These are phyloP conservation scores for Elgaria multicarinata DNA, from an alignment of 2,113 vertebrate genomes.

Conservation along the genomic window DNA sequence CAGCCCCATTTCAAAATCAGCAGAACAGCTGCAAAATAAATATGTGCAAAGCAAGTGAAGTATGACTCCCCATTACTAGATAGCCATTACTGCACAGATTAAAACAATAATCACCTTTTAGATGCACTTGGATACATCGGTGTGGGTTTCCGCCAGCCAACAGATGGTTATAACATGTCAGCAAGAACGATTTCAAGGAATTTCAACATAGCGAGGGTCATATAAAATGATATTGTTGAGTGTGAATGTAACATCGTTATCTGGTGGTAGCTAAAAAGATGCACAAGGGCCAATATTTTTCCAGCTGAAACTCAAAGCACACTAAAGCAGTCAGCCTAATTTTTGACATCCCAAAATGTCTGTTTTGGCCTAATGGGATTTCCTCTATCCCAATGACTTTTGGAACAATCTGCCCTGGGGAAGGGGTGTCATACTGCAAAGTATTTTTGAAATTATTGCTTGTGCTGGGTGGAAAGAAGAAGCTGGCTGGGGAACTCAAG, in stretches of 20 bases:
- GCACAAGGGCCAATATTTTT: neutral
- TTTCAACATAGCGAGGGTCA: neutral
- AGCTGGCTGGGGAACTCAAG: neutral
- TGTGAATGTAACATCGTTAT: neutral
- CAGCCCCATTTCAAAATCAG: conserved; percentile 42
- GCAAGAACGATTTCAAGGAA: conserved; percentile 15
- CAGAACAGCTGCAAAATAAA: conserved; percentile 45
- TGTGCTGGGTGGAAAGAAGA: neutral
- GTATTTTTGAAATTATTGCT: neutral
- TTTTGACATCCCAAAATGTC: neutral
- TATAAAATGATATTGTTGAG: neutral
- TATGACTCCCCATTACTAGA: conserved; percentile 39
- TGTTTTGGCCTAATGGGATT: neutral
- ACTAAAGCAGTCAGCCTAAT: neutral
- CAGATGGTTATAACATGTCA: conserved; percentile 47
- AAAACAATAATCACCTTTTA: conserved; percentile 58
- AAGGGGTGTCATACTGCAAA: neutral
- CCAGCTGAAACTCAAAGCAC: neutral
- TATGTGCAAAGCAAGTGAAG: conserved; percentile 33
- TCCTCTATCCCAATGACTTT: neutral
- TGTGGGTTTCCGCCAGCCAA: conserved; percentile 24
- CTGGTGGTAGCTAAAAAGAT: neutral
- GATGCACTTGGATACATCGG: conserved; percentile 44
- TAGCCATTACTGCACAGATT: conserved; percentile 51
- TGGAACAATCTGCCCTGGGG: neutral